Evolutionary conservation across 2,888 invertebrate genomes (phyloP), one percentile per base, ranked within the genome.

Genomic region (Agrochola macilenta): DNA sequence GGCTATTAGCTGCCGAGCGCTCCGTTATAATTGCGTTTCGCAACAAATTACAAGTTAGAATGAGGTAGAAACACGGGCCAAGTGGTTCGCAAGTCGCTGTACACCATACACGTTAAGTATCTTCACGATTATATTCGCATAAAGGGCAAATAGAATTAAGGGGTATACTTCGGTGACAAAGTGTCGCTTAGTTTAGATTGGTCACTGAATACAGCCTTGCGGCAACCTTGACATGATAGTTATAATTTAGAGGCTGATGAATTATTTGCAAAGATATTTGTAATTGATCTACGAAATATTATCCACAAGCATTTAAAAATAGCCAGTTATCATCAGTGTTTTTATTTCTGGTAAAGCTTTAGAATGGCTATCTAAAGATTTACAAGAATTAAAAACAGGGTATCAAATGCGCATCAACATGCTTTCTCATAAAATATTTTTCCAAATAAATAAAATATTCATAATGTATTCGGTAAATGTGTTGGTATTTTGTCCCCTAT

Each of bases 41-140:
- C 91, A 95, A 95, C 95, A 95, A 95, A 95, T 95, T 95, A 95
- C 93, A 94, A 95, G 92, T 95, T 93, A 91, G 93, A 92, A 94
- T 93, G 94, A 94, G 92, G 92, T 91, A 89, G 89, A 80, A 88
- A 89, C 87, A 89, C 76, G 84, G 85, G 77, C 88, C 85, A 84
- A 88, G 93, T 92, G 92, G 91, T 92, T 92, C 87, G 89, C 88
- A 89, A 91, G 90, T 89, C 81, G 72, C 85, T 83, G 70, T 81
- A 83, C 83, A 70, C 76, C 81, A 80, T 85, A 77, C 65, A 81
- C 76, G 80, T 80, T 85, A 81, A 88, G 79, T 87, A 78, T 78
- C 69, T 82, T 76, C 71, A 84, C 72, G 78, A 79, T 85, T 69
- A 82, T 76, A 79, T 85, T 82, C 76, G 54, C 61, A 80, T 73